Evolutionary conservation across 1,140 invertebrate species (phyloP), one percentile per base, ranked within the genome.

Genomic region (Bombus impatiens): DNA sequence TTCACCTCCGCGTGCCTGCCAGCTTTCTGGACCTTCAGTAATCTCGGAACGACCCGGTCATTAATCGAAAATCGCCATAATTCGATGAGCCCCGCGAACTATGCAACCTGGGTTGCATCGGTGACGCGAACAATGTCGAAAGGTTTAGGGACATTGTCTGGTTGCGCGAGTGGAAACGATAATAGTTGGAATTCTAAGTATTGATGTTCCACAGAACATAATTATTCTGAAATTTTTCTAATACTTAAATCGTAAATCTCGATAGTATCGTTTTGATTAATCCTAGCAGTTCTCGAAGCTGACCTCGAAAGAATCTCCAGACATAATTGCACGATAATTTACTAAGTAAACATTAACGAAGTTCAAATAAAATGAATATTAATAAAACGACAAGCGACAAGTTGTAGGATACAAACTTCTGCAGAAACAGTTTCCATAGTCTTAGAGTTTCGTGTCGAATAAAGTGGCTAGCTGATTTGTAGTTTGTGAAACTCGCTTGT

Each of bases 51-150:
- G 35, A 62, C 4, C 78, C 37, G 81, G 44, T 86, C 70, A 68
- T 86, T 82, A 70, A 86, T 86, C 75, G 68, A 76, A 82, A 82
- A 40, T 80, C 57, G n/a, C 47, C 28, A 53, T 88, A 76, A 79
- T 86, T 89, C 53, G 65, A 44, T 12, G 68, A 81, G n/a, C 65
- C 62, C 62, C 78, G 87, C 87, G 18, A 89, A 47, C 78, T 82
- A 86, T 75, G 53, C 59, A 12, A 35, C 37, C 53, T 65, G 22
- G n/a, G 25, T 53, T 32, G n/a, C 22, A 62, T 53, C 37, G 57
- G 37, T 62, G 65, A 84, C 75, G 37, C 28, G 28, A 53, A 53
- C 47, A 53, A 62, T 85, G 53, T 22, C n/a, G n/a, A 47, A n/a
- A 74, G 25, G 72, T 25, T 22, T 32, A 13, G 37, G 25, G 28